Percentiles rank a stretch among this genome's conserved stretches.
Evolutionary conservation across 2,888 invertebrate species (phyloP).

Genomic region (Trissolcus brochymenae): DNA sequence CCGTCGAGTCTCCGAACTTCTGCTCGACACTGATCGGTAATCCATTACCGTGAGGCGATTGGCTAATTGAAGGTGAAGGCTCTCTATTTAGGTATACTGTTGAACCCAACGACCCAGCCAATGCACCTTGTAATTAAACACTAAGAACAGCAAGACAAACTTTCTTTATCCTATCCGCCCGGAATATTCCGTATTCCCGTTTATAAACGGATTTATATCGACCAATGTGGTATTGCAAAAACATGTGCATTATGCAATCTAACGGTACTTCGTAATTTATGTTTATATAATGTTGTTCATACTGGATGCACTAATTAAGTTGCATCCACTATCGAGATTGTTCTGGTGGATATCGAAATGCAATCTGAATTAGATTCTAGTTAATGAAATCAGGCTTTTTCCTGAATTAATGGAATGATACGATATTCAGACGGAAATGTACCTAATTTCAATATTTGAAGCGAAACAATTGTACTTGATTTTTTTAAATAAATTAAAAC

Average conservation of each 20-base stretch:
- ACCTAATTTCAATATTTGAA: too few relatives aligned
- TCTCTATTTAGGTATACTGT: slow-evolving; percentile 66
- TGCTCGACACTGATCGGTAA: slow-evolving; percentile 64
- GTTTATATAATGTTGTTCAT: slow-evolving; percentile 1
- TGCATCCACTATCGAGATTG: too few relatives aligned
- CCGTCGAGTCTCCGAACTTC: slow-evolving; percentile 29
- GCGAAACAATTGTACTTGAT: too few relatives aligned
- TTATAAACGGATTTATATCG: too few relatives aligned
- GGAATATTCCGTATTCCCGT: too few relatives aligned
- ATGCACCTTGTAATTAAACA: slow-evolving; percentile 73
- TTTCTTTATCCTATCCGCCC: slow-evolving; percentile 25
- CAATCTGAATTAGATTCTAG: too few relatives aligned
- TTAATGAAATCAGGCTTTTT: too few relatives aligned
- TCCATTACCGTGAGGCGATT: slow-evolving; percentile 73
- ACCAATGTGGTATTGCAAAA: slow-evolving; percentile 3
- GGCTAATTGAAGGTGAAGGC: slow-evolving; percentile 73
- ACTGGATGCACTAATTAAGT: too few relatives aligned
- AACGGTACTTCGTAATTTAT: slow-evolving; percentile 16
- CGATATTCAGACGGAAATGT: too few relatives aligned
- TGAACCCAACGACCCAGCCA: slow-evolving; percentile 59
- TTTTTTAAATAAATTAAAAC: too few relatives aligned
- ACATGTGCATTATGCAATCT: slow-evolving; percentile 5
- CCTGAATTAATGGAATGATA: too few relatives aligned
- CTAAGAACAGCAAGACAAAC: slow-evolving; percentile 72
- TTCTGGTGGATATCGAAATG: too few relatives aligned